Conservation (phyloP, 1,140 invertebrate genomes). For the Lepidurus arcticus region DNA sequence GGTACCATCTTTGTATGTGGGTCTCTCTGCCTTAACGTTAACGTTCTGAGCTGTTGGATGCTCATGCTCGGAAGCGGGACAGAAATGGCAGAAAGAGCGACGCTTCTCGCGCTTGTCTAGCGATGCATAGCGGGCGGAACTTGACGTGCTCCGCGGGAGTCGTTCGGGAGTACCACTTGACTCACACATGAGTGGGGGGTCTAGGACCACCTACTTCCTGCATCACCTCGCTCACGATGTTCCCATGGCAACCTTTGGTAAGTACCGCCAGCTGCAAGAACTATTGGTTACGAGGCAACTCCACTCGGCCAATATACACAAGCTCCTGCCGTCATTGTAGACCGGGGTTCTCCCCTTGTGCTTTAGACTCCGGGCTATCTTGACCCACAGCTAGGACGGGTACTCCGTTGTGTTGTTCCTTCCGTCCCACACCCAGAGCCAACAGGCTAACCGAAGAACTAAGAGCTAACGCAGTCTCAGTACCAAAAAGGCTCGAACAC, state of each 20-base stretch:
- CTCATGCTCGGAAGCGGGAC: conserved; percentile 7
- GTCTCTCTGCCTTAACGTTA: background rate
- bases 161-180: conserved; percentile 20
- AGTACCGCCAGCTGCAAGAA: conserved; percentile 20
- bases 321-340: background rate
- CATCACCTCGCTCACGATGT: conserved; percentile 17
- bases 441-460: background rate
- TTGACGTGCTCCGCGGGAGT: conserved; percentile 20
- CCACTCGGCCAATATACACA: conserved; percentile 21
- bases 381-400: background rate
- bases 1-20: background rate
- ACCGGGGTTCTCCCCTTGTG: conserved; percentile 3
- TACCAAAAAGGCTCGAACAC: conserved; percentile 13
- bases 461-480: conserved; percentile 18
- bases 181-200: conserved; percentile 20
- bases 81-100: conserved; percentile 4
- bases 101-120: conserved; percentile 17
- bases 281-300: conserved; percentile 21
- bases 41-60: background rate
- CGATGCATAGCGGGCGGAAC: conserved; percentile 12
- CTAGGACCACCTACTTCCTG: conserved; percentile 17
- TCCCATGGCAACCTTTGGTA: conserved; percentile 21
- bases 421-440: background rate
- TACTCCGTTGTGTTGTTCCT: background rate
- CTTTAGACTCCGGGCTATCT: background rate